phyloP scores from a whole-genome alignment of 2,888 invertebrate species.

The Hypercompe scribonia region DNA sequence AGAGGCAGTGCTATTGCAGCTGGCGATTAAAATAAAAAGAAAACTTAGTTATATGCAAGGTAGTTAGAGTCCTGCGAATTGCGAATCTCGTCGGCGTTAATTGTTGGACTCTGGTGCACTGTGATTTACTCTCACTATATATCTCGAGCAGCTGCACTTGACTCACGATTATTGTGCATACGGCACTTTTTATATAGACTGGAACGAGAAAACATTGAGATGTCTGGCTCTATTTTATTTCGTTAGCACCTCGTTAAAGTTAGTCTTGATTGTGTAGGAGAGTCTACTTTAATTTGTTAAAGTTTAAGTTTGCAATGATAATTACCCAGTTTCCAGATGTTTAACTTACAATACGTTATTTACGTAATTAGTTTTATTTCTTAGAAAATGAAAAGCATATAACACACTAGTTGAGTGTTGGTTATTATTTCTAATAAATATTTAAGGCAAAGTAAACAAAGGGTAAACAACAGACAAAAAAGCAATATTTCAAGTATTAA shows the following conservation, averaged over 20 bases:
- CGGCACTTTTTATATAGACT: conserved; percentile 42
- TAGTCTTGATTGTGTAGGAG: background rate
- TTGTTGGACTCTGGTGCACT: conserved; percentile 65
- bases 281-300: background rate
- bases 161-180: conserved; percentile 69
- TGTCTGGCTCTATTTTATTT: conserved; percentile 21
- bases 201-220: conserved; percentile 31
- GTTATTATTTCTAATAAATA: background rate
- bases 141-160: conserved; percentile 79
- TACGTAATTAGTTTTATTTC: background rate
- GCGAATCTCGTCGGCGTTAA: conserved; percentile 71
- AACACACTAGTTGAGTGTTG: background rate
- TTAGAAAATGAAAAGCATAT: background rate
- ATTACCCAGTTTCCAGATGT: background rate
- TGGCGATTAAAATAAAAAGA: conserved; percentile 27
- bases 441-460: background rate
- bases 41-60: conserved; percentile 42
- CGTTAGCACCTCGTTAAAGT: conserved; percentile 10
- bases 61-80: conserved; percentile 50
- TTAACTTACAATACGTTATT: too few relatives aligned
- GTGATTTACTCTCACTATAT: conserved; percentile 78
- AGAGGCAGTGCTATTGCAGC: conserved; percentile 5
- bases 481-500: background rate
- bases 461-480: background rate
- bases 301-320: background rate